Percentiles rank a stretch among this genome's conserved stretches.
Evolutionary conservation across 2,113 vertebrate species (phyloP).

Genomic region (Gavialis gangeticus): DNA sequence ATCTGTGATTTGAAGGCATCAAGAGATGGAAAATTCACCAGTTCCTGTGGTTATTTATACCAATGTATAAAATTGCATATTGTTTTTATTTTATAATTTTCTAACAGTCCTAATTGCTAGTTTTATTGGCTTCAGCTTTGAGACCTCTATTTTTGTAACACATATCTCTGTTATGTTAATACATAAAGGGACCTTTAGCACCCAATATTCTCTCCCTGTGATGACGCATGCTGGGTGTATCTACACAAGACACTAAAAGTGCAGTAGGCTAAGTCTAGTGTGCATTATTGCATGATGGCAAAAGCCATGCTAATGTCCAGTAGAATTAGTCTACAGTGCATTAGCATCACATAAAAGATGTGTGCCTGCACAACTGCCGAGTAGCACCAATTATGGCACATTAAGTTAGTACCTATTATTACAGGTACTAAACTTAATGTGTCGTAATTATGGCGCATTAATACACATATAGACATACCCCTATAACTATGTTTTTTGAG

Average conservation of each 20-base stretch:
- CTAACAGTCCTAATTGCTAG: neutral
- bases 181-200: neutral
- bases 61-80: rapidly evolving
- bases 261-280: too few species aligned
- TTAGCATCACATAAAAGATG: too few species aligned
- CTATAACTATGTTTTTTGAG: neutral
- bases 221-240: neutral
- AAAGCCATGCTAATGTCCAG: too few species aligned
- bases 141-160: neutral
- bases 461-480: neutral
- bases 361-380: too few species aligned
- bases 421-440: too few species aligned
- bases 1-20: neutral
- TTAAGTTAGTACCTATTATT: too few species aligned
- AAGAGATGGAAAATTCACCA: neutral
- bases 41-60: neutral
- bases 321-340: too few species aligned
- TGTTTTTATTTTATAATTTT: neutral
- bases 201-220: neutral
- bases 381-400: too few species aligned
- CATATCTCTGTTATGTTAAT: neutral
- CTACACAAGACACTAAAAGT: too few species aligned
- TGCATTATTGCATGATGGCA: too few species aligned
- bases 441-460: neutral
- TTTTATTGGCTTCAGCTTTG: neutral